Conservation (phyloP, 2,888 invertebrate genomes). For the Xestia c-nigrum region DNA sequence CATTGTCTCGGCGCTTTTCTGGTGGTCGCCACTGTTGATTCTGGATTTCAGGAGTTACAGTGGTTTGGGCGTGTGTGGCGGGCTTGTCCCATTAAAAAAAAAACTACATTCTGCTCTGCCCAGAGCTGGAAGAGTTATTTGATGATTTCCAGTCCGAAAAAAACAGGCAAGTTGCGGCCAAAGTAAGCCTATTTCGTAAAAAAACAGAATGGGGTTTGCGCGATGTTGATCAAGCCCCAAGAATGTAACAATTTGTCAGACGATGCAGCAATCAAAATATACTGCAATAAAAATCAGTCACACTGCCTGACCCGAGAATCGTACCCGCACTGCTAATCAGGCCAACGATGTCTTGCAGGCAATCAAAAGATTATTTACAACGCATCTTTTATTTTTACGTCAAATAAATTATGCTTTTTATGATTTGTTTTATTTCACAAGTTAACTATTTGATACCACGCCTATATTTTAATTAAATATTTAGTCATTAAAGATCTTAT, state of each 20-base stretch:
- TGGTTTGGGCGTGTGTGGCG: too few species aligned
- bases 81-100: too few species aligned
- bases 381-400: slow-evolving; percentile 15
- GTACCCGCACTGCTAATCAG: slow-evolving; percentile 26
- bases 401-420: slow-evolving; percentile 35
- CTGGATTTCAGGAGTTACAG: too few species aligned
- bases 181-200: too few species aligned
- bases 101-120: too few species aligned
- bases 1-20: too few species aligned
- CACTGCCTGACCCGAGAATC: background rate
- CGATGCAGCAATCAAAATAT: slow-evolving; percentile 15
- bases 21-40: too few species aligned
- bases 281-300: slow-evolving; percentile 37
- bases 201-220: background rate
- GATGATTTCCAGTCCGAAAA: too few species aligned
- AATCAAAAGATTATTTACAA: slow-evolving; percentile 16
- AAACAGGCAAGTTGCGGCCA: too few species aligned
- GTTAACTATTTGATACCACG: slow-evolving; percentile 13
- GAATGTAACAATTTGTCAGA: slow-evolving; percentile 2
- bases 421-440: slow-evolving; percentile 23
- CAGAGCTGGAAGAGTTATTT: too few species aligned
- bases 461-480: slow-evolving; percentile 23
- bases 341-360: slow-evolving; percentile 11
- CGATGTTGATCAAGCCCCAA: background rate
- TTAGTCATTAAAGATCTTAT: background rate